Base-by-base conservation (phyloP, 2,888 invertebrate species). In the Plagiodera versicolora region DNA sequence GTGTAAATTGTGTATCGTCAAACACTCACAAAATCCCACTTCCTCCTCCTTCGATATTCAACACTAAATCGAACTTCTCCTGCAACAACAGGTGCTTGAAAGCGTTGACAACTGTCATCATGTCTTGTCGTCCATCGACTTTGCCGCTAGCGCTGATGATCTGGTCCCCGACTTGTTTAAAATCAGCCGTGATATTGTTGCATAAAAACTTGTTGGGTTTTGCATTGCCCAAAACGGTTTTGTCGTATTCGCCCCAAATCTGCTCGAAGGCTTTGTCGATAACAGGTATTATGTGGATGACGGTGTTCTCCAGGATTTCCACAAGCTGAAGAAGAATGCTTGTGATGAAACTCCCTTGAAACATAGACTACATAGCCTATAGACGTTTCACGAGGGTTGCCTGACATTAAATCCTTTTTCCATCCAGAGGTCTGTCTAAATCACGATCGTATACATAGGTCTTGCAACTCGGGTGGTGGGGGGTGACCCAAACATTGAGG, bases 201-300 rank as follows among this genome's bases (percentile, higher is more conserved):
- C 81, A 81, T 2, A 67, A 53, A 50, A 74, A 75, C 17, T 67
- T 69, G 17, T 72, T 72, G 0, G 75, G 74, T 50, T 71, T 73
- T 3, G 61, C 58, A 17, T 69, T 72, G 9, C 75, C 76, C 0
- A 64, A 62, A 0, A 72, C 70, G 30, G 80, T 78, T 74, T 81
- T 81, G 14, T 81, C 79, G 61, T 76, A 78, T 61, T 77, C 74
- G 3, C 81, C 77, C 68, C 79, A 72, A 35, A 83, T 76, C 30
- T 80, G 76, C 61, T 85, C 83, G 59, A 85, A 85, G 2, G 81
- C 81, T n/a, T 81, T 80, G 75, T 88, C 87, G 6, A 88, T 80
- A 1, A 83, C 83, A 0, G 95, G 95, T 68, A 94, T 84, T 68
- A 96, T 85, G 77, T 94, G 92, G 35, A 96, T 77, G 3, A 93